Percentiles rank a stretch among this genome's conserved stretches.
Evolutionary conservation across 2,797 vertebrate species (phyloP).

Genomic region (Avahi laniger): DNA sequence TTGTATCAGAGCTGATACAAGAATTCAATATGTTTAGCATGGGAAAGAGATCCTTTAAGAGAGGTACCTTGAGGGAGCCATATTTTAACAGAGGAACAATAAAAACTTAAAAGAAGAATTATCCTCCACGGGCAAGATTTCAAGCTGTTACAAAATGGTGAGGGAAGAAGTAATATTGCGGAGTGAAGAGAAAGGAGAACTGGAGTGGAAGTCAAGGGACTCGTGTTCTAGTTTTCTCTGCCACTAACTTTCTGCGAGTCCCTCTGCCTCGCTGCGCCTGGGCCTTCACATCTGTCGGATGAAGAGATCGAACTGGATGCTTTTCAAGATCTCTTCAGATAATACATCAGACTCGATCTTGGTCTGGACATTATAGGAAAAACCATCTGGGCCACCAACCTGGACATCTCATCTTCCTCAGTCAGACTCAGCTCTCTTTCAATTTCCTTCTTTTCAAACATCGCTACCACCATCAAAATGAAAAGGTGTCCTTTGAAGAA

Average conservation of each 20-base stretch:
- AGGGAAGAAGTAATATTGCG: neutral
- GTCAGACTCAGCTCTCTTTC: constrained; percentile 10
- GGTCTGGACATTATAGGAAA: neutral
- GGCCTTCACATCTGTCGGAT: neutral
- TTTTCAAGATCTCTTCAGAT: neutral
- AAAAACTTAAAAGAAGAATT: neutral
- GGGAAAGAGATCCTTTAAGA: neutral
- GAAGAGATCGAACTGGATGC: neutral
- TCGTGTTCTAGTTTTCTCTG: neutral
- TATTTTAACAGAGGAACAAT: constrained; percentile 23
- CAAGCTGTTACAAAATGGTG: neutral
- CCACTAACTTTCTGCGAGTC: neutral
- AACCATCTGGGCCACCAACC: neutral
- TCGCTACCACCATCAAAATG: neutral
- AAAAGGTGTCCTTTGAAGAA: neutral
- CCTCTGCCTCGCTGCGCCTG: neutral
- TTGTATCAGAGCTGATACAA: neutral
- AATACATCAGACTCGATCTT: neutral
- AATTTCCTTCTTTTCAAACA: constrained; percentile 13
- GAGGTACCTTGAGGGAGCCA: neutral
- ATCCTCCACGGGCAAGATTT: neutral
- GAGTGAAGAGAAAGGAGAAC: no score
- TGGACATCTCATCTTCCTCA: neutral
- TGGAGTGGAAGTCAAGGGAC: neutral
- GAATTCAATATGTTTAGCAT: neutral